Evolutionary conservation across 92 coral and sea anemone species (phyloP), one percentile per base, ranked within the genome.

Genomic region (Zoanthus solanderi): DNA sequence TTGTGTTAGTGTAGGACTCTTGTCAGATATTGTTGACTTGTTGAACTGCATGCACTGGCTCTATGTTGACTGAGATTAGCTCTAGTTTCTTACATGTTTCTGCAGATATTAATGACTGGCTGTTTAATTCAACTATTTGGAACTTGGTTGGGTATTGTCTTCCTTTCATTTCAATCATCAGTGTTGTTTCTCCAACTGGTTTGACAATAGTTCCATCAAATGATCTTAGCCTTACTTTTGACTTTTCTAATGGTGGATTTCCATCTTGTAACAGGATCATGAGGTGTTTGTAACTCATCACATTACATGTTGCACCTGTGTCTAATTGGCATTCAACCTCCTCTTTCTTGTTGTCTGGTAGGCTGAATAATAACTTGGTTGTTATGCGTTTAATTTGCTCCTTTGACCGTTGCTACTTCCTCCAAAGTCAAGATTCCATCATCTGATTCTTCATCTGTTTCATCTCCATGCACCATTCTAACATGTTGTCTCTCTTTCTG

Each of bases 81-180:
- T 44, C 48, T 44, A 80, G 47, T 0, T 61, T n/a, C 75, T 58
- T 69, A 63, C 74, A 82, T 31, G 77, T 61, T 82, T 82, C 86
- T 30, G 86, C 75, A 37, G 86, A 66, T 37, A 82, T 47, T 82
- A 82, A 47, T 61, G 76, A 77, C 75, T 82, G 71, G 57, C 53
- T 82, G 71, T 65, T 63, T 37, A 57, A 30, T n/a, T 58, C 54
- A 29, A 82, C 75, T 58, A 82, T 82, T 66, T 82, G 76, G 75
- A 82, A 63, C 73, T 57, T 58, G 58, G 73, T 42, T 61, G 71
- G 58, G 54, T 73, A 73, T 73, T 73, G 18, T 17, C 10, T 73
- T 73, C 57, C 75, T 44, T 73, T 73, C 54, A 34, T 42, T 73
- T 73, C 78, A 73, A 73, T 44, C 78, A 37, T 44, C n/a, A 73